Percentiles rank a stretch among this genome's conserved stretches.
Evolutionary conservation across 1,140 invertebrate genomes (phyloP).

Genomic region (Laupala kohalensis): DNA sequence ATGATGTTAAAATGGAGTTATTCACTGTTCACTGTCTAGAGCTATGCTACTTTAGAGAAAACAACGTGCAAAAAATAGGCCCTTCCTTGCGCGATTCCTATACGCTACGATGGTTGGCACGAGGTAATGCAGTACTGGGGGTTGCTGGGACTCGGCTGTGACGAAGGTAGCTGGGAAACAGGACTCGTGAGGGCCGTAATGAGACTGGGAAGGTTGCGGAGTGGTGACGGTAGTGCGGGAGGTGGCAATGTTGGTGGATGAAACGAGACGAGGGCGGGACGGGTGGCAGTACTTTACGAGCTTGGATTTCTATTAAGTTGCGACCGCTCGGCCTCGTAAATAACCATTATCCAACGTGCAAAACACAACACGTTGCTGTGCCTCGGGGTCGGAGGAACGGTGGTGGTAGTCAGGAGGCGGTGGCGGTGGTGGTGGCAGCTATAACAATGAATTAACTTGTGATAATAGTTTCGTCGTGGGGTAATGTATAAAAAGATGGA

Average conservation of each 20-base stretch:
- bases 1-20: too few species aligned
- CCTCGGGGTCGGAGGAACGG: neutral
- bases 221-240: too few species aligned
- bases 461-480: too few species aligned
- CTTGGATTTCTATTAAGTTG: neutral
- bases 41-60: too few species aligned
- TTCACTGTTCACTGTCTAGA: too few species aligned
- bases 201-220: neutral
- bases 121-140: too few species aligned
- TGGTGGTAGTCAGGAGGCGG: neutral
- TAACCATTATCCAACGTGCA: neutral
- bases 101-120: too few species aligned
- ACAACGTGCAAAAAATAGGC: too few species aligned
- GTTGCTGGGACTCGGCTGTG: too few species aligned
- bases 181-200: neutral
- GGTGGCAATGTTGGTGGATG: too few species aligned
- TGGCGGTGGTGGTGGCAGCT: neutral
- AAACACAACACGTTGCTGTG: neutral
- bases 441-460: neutral
- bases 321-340: neutral
- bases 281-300: neutral
- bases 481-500: too few species aligned
- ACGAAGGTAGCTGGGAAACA: neutral
- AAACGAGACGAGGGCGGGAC: neutral
- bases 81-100: too few species aligned